A percentile compares a stretch with the other conserved stretches of the same genome.
These are phyloP conservation scores for Amphipyra berbera DNA, from an alignment of 2,888 invertebrate species.

Conservation along the genomic window DNA sequence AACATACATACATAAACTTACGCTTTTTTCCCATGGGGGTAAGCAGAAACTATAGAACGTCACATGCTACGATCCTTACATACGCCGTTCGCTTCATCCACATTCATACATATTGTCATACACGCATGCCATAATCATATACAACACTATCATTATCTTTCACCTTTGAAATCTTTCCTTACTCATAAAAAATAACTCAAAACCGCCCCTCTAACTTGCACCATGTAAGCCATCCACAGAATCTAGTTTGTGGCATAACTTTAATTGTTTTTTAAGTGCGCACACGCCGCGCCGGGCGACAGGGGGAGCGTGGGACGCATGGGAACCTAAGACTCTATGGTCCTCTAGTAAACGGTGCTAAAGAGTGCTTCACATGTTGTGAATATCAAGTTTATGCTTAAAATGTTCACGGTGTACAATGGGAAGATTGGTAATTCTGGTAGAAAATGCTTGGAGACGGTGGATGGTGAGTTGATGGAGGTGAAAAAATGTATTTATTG, in stretches of 20 bases:
- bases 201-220: not conserved
- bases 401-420: conserved; percentile 1
- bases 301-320: conserved; percentile 64
- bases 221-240: conserved; percentile 68
- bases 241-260: conserved; percentile 76
- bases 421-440: conserved; percentile 16
- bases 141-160: not conserved
- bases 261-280: conserved; percentile 87
- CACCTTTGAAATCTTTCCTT: not conserved
- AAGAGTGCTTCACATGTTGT: conserved; percentile 54
- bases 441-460: not conserved
- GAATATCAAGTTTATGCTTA: conserved; percentile 40
- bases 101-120: too few relatives aligned
- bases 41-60: too few relatives aligned
- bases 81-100: too few relatives aligned
- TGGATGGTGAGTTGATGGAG: too few relatives aligned
- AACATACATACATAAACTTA: too few relatives aligned
- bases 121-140: too few relatives aligned
- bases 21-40: too few relatives aligned
- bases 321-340: conserved; percentile 52
- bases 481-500: too few relatives aligned
- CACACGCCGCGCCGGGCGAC: conserved; percentile 59
- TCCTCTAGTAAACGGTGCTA: conserved; percentile 64
- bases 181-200: not conserved
- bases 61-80: too few relatives aligned